A percentile compares a stretch with the other conserved stretches of the same genome.
phyloP scores from a whole-genome alignment of 2,888 invertebrate genomes.

The Zelleria hepariella region DNA sequence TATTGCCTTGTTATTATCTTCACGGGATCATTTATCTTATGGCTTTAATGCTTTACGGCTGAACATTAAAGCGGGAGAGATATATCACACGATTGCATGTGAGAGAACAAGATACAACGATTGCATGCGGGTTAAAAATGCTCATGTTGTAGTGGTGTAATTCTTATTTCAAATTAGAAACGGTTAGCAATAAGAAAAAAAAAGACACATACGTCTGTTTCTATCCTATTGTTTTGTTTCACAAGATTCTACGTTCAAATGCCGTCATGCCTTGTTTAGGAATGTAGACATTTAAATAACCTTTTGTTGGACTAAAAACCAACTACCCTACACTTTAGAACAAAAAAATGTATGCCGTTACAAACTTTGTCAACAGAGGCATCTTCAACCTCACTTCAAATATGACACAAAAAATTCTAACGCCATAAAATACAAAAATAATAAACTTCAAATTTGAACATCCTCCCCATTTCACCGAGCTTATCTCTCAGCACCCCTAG shows the following conservation, averaged over 20 bases:
- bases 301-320: neutral
- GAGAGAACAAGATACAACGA: neutral
- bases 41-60: constrained; percentile 9
- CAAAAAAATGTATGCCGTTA: neutral
- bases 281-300: neutral
- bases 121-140: neutral
- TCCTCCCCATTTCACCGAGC: neutral
- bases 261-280: neutral
- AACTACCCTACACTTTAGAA: neutral
- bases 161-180: neutral
- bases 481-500: neutral
- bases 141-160: neutral
- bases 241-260: neutral
- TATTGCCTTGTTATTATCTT: constrained; percentile 19
- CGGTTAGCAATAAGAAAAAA: neutral
- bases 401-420: neutral
- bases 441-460: neutral
- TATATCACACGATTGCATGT: neutral
- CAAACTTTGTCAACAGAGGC: neutral
- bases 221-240: neutral
- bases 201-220: neutral
- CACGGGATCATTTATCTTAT: constrained; percentile 20
- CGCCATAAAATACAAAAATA: neutral
- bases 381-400: neutral
- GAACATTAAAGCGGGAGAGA: neutral